These are phyloP conservation scores for Danio choprae DNA, from an alignment of 2,797 vertebrate species.

Conservation along the genomic window DNA sequence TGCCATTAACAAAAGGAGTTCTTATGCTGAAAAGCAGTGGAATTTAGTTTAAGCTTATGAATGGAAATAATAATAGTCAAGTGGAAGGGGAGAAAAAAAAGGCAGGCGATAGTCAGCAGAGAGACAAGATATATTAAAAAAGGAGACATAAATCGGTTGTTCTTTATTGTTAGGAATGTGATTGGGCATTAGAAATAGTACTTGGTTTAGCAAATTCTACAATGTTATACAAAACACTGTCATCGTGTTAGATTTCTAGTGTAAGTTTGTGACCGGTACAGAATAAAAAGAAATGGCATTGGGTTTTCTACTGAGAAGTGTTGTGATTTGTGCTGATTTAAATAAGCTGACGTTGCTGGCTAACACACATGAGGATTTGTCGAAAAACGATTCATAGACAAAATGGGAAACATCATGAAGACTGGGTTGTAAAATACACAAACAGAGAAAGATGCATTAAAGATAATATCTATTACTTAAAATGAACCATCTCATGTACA, in stretches of 20 bases:
- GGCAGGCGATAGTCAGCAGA: slow-evolving; percentile 67
- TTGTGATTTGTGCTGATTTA: neutral
- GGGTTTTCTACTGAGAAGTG: neutral
- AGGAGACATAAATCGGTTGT: slow-evolving; percentile 53
- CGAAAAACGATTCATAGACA: neutral
- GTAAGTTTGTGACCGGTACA: neutral
- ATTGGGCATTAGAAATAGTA: slow-evolving; percentile 50
- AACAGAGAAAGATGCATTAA: too few species aligned
- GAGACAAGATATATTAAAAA: slow-evolving; percentile 79
- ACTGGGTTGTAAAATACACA: neutral
- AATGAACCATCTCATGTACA: too few species aligned
- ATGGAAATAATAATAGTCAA: slow-evolving; percentile 87
- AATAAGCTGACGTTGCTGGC: neutral
- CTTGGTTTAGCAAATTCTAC: neutral
- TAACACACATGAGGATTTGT: neutral
- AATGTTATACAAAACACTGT: neutral
- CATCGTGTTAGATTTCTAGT: neutral
- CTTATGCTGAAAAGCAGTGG: slow-evolving; percentile 89
- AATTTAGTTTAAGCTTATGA: slow-evolving; percentile 86
- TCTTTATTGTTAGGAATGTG: slow-evolving; percentile 53
- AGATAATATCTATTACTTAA: too few species aligned
- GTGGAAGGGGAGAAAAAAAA: slow-evolving; percentile 73
- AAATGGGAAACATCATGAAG: neutral
- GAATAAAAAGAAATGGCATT: neutral
- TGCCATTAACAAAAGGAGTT: slow-evolving; percentile 90